Evolutionary conservation across 2,888 invertebrate genomes (phyloP).

Genomic region (Calameuta filiformis): DNA sequence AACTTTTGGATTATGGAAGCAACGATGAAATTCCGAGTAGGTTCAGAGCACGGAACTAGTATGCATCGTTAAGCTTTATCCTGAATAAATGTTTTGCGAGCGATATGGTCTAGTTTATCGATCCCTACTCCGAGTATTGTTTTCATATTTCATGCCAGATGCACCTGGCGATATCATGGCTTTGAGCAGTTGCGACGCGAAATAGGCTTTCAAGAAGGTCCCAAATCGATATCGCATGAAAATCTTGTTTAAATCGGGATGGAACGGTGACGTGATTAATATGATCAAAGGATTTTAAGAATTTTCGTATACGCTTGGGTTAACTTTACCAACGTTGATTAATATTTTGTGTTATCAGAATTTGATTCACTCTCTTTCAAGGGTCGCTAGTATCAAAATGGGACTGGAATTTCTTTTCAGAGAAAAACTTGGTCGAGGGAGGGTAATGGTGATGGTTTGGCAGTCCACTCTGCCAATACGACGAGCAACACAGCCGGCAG

Average conservation of each 20-base stretch:
- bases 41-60: background rate
- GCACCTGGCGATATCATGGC: conserved; percentile 6
- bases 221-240: background rate
- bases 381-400: background rate
- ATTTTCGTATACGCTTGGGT: background rate
- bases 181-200: background rate
- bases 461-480: conserved; percentile 59
- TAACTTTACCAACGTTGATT: background rate
- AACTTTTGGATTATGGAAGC: background rate
- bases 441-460: conserved; percentile 72
- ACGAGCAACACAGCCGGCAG: conserved; percentile 68
- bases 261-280: background rate
- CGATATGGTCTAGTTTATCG: conserved; percentile 35
- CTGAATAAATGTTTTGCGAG: background rate
- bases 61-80: background rate
- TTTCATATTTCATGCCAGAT: conserved; percentile 53
- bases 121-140: conserved; percentile 49
- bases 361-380: background rate
- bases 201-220: background rate
- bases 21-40: background rate
- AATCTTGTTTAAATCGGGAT: background rate
- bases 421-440: conserved; percentile 74
- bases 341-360: background rate
- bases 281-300: background rate
- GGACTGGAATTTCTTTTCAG: conserved; percentile 57